Percentiles rank a stretch among this genome's conserved stretches.
phyloP scores from a whole-genome alignment of 1,140 invertebrate species.

The Drosophila bifasciata region DNA sequence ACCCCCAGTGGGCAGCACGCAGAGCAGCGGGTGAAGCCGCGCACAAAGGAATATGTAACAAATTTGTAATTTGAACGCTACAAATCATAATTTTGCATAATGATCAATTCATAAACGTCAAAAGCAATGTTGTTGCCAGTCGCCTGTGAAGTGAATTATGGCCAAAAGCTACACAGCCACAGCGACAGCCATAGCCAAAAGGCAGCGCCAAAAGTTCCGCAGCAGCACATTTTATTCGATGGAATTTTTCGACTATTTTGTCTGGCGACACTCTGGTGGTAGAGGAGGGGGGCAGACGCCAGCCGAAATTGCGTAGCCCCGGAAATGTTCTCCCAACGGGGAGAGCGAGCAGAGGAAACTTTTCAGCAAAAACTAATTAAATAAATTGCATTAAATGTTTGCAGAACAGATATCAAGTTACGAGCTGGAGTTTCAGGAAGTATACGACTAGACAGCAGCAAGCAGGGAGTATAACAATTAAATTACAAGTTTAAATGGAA shows the following conservation, averaged over 20 bases:
- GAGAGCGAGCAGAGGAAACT: conserved; percentile 32
- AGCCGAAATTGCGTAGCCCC: conserved; percentile 6
- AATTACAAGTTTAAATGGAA: no score
- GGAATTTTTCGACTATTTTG: conserved; percentile 47
- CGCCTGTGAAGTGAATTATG: conserved; percentile 62
- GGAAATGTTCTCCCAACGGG: conserved; percentile 28
- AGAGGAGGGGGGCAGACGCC: neutral
- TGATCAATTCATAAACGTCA: conserved; percentile 83
- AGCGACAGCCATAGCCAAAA: neutral
- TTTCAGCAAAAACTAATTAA: conserved; percentile 75
- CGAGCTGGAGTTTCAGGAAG: conserved; percentile 3
- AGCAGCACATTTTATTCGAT: conserved; percentile 30
- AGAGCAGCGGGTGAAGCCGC: neutral
- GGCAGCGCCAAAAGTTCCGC: no score
- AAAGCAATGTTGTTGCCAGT: conserved; percentile 52
- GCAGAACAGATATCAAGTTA: conserved; percentile 59
- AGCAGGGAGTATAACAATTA: neutral
- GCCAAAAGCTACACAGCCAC: conserved; percentile 3
- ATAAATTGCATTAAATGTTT: conserved; percentile 65
- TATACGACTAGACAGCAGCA: no score
- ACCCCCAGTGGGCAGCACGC: conserved; percentile 16
- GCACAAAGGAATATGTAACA: conserved; percentile 59
- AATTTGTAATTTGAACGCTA: conserved; percentile 83
- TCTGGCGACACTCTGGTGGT: no score
- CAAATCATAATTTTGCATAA: conserved; percentile 83